Evolutionary conservation across 2,888 invertebrate genomes (phyloP), one percentile per base, ranked within the genome.

Genomic region (Caenorhabditis panamensis): DNA sequence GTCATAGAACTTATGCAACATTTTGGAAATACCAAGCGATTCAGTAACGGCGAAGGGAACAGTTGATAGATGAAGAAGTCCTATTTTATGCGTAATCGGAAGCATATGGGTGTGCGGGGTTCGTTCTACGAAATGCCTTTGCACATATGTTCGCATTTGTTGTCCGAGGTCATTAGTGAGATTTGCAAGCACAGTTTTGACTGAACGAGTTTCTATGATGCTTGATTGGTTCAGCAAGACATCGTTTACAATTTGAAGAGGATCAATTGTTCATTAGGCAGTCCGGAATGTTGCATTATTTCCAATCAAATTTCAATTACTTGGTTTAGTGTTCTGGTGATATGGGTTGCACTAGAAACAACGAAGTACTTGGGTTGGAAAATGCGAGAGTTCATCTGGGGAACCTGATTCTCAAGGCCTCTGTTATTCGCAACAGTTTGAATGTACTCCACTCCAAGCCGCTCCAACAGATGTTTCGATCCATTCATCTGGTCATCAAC

Each of bases 141-240:
- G 61, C 56, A 76, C 61, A 76, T 54, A 53, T 76, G 76, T 76
- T 75, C 59, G 18, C 66, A 61, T 75, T 67, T 26, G 62, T 53
- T n/a, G 28, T 18, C 22, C 20, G 62, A 62, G 71, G 69, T 47
- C 54, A 31, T 31, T 31, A 31, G 31, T 31, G 31, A 31, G 31
- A 62, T 71, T 63, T 62, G 9, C n/a, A 22, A 56, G 44, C 67
- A 56, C 20, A 47, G 56, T 28, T 36, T 47, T n/a, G 0, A 41
- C 44, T 31, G 24, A 2, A 53, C 54, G 18, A 20, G n/a, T 53
- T n/a, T 31, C 11, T 37, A 2, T 51, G 20, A 28, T 18, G 47
- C 26, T 59, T 59, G 59, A 41, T 59, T 59, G 37, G n/a, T n/a
- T n/a, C 6, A 4, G 13, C 3, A 41, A 13, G 13, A 3, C 13